phyloP scores from a whole-genome alignment of 2,797 vertebrate species.

The Halcyon badia region DNA sequence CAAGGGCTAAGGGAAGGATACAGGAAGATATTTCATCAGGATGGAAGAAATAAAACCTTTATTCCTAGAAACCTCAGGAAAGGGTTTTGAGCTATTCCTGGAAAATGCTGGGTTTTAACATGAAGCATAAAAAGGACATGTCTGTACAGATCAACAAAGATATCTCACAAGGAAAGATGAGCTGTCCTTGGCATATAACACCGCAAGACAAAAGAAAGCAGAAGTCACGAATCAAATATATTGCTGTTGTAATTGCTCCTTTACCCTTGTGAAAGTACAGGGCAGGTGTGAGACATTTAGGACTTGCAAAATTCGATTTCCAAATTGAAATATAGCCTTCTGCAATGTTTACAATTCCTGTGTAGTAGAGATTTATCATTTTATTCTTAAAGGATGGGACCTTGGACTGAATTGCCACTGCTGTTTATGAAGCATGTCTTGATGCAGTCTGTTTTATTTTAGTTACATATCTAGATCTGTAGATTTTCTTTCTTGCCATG shows the following conservation, averaged over 20 bases:
- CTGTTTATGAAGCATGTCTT: neutral
- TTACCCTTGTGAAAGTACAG: neutral
- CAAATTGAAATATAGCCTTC: neutral
- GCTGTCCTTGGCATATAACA: neutral
- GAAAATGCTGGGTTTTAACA: neutral
- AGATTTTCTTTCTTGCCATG: neutral
- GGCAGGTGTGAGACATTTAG: neutral
- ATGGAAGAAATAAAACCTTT: neutral
- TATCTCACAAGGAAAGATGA: neutral
- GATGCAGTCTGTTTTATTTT: neutral
- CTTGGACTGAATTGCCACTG: rapidly evolving
- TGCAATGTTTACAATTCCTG: neutral
- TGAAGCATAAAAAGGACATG: neutral
- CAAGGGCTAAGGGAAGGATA: neutral
- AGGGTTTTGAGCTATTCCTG: neutral
- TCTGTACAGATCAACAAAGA: neutral
- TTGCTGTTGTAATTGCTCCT: neutral
- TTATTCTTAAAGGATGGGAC: neutral
- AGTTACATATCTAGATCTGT: neutral
- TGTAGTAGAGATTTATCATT: neutral
- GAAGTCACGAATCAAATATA: neutral
- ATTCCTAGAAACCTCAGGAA: neutral
- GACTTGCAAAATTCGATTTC: neutral
- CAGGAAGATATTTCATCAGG: neutral
- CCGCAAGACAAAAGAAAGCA: neutral